Base-by-base conservation (phyloP, 2,888 invertebrate genomes). In the Mesochorus sp. region DNA sequence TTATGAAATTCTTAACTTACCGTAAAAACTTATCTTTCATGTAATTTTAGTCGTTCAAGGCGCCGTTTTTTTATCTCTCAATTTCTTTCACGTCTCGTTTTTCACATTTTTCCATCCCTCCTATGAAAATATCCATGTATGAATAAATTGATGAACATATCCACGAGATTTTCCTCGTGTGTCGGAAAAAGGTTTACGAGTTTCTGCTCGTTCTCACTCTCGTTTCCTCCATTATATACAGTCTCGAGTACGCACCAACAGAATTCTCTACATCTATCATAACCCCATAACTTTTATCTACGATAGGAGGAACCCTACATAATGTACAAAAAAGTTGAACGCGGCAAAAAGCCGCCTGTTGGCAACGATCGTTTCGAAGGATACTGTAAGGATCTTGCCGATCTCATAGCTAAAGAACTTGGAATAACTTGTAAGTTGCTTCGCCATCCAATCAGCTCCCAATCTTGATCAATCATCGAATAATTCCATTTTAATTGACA, bases 361-460 rank as follows among this genome's bases (percentile, higher is more conserved):
- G 96, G 95, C 66, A 96, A 97, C 87, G 96, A 97, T 80, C 93
- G 94, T 49, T 96, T 95, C 87, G 95, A 97, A 87, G 98, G 99
- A 61, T 98, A 97, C 90, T 97, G 97, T 91, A 97, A 98, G 88
- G 98, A 98, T 89, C 92, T 98, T 39, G 95, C 97, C 1, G 96
- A 97, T 85, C 92, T 96, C 79, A 94, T 98, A 78, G 93, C 97
- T 0, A 95, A 95, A 84, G 94, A 94, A 88, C 93, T 97, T 78
- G 95, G 95, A 72, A 97, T 97, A 82, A 95, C 95, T 90, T 98
- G 97, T 97, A 92, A 94, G 96, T 93, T 62, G 24, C 42, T 55
- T 42, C n/a, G 24, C 6, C 12, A 26, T 59, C 4, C 37, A 21
- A 28, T 12, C 4, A 24, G 19, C 14, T 34, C 4, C 1, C 24